Percentiles rank a stretch among this genome's conserved stretches.
phyloP scores from a whole-genome alignment of 2,888 invertebrate genomes.

The Nemoura dubitans region DNA sequence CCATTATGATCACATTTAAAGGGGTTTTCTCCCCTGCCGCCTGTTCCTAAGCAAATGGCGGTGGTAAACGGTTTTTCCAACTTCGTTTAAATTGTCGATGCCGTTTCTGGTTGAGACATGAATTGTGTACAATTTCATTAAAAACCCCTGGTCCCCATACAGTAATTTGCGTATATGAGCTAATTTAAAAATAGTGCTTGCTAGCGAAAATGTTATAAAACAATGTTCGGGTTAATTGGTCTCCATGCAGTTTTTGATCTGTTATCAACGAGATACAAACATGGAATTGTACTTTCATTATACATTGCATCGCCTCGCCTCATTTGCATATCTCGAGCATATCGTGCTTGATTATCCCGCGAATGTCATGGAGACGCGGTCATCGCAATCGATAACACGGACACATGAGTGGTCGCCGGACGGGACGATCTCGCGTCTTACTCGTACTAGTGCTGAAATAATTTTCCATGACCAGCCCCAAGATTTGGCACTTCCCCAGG shows the following conservation, averaged over 20 bases:
- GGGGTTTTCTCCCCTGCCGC: no score
- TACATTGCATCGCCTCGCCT: background rate
- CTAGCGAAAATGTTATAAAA: background rate
- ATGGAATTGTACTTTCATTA: background rate
- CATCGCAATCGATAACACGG: background rate
- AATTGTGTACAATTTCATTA: background rate
- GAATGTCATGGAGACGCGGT: background rate
- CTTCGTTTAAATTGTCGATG: no score
- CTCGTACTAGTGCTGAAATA: no score
- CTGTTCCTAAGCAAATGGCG: no score
- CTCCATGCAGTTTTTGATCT: constrained; percentile 3
- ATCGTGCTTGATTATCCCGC: background rate
- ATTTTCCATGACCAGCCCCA: constrained; percentile 1
- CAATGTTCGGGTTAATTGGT: background rate
- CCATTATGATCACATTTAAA: no score
- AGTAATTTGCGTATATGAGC: background rate
- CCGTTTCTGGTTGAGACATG: background rate
- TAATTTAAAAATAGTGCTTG: background rate
- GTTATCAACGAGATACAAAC: background rate
- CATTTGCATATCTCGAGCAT: background rate
- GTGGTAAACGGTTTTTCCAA: no score
- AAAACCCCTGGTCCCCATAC: background rate
- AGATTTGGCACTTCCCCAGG: background rate
- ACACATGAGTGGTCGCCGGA: no score
- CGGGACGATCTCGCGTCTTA: background rate